Evolutionary conservation across 2,113 vertebrate genomes (phyloP).

Genomic region (Spea multiplicata): DNA sequence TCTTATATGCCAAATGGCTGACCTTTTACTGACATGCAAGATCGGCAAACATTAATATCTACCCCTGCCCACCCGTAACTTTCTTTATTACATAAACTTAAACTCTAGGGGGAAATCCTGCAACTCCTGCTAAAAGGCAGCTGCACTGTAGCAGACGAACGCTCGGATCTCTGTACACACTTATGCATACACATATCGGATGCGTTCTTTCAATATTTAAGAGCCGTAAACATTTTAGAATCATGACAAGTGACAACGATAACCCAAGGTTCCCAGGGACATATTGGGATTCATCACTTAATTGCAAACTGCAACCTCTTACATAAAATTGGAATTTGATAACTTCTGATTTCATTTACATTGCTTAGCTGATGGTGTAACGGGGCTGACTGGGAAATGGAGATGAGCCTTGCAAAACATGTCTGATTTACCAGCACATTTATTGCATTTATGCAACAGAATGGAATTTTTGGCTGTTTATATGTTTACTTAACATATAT

Average conservation of each 20-base stretch:
- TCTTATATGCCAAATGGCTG: conserved; percentile 50
- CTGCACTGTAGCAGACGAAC: not conserved
- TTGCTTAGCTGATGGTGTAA: conserved; percentile 17
- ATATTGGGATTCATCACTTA: conserved; percentile 34
- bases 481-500: not conserved
- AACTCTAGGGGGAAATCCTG: not conserved
- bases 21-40: conserved; percentile 55
- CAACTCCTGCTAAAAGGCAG: not conserved
- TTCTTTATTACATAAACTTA: conserved; percentile 27
- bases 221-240: conserved; percentile 4
- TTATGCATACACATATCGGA: not conserved
- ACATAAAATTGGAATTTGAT: conserved; percentile 32
- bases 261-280: conserved; percentile 25
- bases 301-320: conserved; percentile 26
- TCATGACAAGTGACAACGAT: conserved; percentile 35
- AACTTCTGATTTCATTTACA: conserved; percentile 30
- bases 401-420: conserved; percentile 18
- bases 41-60: conserved; percentile 26
- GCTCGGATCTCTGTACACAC: not conserved
- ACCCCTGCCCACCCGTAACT: not conserved
- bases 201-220: conserved; percentile 13
- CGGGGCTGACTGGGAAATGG: not conserved
- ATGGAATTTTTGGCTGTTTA: not conserved
- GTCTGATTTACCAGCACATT: conserved; percentile 2
- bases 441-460: not conserved